Evolutionary conservation across 1,140 invertebrate species (phyloP), one percentile per base, ranked within the genome.

Genomic region (Ips nitidus): DNA sequence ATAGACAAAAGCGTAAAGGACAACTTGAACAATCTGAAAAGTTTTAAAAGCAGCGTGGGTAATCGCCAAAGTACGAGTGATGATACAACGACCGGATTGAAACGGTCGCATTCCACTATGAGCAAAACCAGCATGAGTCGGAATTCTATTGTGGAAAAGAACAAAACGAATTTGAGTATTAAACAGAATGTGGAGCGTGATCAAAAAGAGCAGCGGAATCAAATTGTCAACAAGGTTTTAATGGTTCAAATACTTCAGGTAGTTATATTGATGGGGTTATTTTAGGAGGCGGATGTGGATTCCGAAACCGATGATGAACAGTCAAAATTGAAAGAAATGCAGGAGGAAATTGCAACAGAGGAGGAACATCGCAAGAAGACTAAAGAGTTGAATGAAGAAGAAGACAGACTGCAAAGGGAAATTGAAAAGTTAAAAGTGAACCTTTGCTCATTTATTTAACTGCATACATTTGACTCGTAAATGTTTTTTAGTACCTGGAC

Each of bases 391-490:
- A 86, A 90, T 70, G 89, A 92, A 59, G 91, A 94, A 75, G 91
- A 94, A 79, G 91, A 91, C 70, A 84, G 86, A 1, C 75, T 94
- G n/a, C 91, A 91, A 71, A 86, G 90, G 58, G 91, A 94, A 79
- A 93, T 93, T 69, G 91, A 94, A 77, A 83, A 90, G 56, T 83
- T 89, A 61, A 71, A 71, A 22, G 69, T 70, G 43, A 53, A 43
- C 7, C 36, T 41, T n/a, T 8, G 22, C 8, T 2, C 1, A n/a
- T 36, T 5, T 52, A 6, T 60, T n/a, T 22, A 43, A 8, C 45
- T 42, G 40, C 37, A 22, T 22, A 22, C 22, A 22, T 22, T 22
- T 22, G 22, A 22, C 22, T 22, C 22, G 22, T 22, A 22, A 22
- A 22, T 22, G 22, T 68, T 52, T 63, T 43, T 2, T 88, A 94